Percentiles rank a stretch among this genome's conserved stretches.
These are phyloP conservation scores for Rhopalosiphum padi DNA, from an alignment of 1,140 invertebrate genomes.

Conservation along the genomic window DNA sequence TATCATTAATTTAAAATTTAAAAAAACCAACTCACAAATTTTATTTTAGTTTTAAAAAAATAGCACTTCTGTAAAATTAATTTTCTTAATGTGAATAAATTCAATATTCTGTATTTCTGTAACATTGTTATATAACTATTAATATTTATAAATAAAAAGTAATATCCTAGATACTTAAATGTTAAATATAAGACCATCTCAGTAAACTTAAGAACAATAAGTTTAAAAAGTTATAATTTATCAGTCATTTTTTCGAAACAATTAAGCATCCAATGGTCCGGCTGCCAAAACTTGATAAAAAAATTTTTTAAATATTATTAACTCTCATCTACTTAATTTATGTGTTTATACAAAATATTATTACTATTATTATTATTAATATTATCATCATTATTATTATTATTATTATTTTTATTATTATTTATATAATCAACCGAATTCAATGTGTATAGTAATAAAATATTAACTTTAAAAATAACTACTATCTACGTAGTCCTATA, in stretches of 20 bases:
- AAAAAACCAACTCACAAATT: not conserved
- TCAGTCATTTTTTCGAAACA: not conserved
- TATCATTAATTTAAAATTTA: not conserved
- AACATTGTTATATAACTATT: not conserved
- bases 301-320: not conserved
- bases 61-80: not conserved
- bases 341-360: not conserved
- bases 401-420: not conserved
- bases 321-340: not conserved
- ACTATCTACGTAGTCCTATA: not conserved
- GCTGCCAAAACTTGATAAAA: not conserved
- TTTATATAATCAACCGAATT: constrained; percentile 15
- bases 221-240: not conserved
- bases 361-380: not conserved
- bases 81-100: not conserved
- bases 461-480: not conserved
- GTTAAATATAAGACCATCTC: not conserved
- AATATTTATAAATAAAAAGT: not conserved
- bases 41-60: not conserved
- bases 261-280: not conserved
- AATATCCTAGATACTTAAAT: not conserved
- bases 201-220: not conserved
- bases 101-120: not conserved
- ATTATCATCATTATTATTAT: no score
- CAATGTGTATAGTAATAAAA: not conserved